Evolutionary conservation across 2,888 invertebrate genomes (phyloP).

Genomic region (Cephonodes hylas): DNA sequence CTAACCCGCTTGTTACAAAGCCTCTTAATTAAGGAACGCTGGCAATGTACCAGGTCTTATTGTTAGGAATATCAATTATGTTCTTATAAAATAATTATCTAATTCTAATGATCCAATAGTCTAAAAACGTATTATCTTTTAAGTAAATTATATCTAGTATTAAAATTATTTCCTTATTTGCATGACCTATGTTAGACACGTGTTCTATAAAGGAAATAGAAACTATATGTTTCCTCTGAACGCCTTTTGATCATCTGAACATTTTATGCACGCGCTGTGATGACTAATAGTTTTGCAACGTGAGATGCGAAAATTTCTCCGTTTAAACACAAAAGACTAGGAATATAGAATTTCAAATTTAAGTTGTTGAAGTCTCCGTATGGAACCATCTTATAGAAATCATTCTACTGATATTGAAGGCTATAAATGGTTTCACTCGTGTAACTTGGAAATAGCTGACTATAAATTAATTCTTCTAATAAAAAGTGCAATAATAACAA

Average conservation of each 20-base stretch:
- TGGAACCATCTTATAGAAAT: too few species aligned
- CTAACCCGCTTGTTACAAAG: neutral
- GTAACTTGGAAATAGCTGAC: too few species aligned
- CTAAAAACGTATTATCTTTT: too few species aligned
- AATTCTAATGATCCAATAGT: too few species aligned
- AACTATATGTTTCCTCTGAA: neutral
- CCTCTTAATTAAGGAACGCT: conserved; percentile 7
- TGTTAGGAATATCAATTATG: neutral
- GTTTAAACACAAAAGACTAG: neutral
- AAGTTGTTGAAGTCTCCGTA: neutral
- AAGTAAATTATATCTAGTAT: too few species aligned
- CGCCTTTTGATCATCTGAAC: neutral
- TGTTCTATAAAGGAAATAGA: neutral
- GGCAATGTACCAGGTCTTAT: neutral
- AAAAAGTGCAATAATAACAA: too few species aligned
- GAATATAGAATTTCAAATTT: neutral
- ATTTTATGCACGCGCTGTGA: neutral
- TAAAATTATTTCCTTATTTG: neutral
- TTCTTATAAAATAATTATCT: too few species aligned
- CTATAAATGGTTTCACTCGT: too few species aligned
- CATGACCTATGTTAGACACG: neutral
- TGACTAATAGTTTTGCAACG: neutral
- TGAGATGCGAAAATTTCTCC: neutral
- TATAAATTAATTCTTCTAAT: too few species aligned
- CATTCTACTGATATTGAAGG: too few species aligned